phyloP scores from a whole-genome alignment of 2,797 vertebrate species.

The Fringilla coelebs region DNA sequence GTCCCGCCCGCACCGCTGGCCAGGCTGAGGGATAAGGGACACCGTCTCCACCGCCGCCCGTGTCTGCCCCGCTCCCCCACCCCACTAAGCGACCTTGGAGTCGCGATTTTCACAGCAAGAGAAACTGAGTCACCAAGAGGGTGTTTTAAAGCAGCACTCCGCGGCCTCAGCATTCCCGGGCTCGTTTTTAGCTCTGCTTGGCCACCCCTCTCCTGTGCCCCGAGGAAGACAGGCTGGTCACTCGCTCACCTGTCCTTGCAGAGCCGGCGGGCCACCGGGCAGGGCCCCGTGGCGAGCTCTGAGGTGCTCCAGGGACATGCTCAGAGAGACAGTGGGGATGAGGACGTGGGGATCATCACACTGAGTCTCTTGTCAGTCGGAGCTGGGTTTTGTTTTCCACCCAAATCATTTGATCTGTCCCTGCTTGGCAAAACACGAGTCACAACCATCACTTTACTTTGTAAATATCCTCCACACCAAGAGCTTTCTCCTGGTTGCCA shows the following conservation, averaged over 20 bases:
- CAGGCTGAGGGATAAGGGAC: neutral
- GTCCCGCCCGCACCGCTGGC: neutral
- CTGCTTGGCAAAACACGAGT: neutral
- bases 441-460: neutral
- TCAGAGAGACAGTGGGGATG: neutral
- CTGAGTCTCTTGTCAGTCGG: neutral
- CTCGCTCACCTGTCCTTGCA: neutral
- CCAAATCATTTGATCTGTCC: neutral
- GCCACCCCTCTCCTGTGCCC: neutral
- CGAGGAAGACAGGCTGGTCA: neutral
- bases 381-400: neutral
- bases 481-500: neutral
- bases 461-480: neutral
- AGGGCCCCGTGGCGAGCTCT: neutral
- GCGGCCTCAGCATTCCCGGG: neutral
- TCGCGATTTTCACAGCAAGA: rapidly evolving
- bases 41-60: neutral
- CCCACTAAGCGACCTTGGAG: rapidly evolving
- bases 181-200: neutral
- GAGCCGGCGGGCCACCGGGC: neutral
- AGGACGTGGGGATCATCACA: neutral
- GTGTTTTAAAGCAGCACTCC: rapidly evolving
- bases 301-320: neutral
- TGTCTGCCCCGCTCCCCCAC: neutral
- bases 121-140: neutral